Conservation (phyloP, 1,140 invertebrate genomes). For the Hydropsyche tenuis region DNA sequence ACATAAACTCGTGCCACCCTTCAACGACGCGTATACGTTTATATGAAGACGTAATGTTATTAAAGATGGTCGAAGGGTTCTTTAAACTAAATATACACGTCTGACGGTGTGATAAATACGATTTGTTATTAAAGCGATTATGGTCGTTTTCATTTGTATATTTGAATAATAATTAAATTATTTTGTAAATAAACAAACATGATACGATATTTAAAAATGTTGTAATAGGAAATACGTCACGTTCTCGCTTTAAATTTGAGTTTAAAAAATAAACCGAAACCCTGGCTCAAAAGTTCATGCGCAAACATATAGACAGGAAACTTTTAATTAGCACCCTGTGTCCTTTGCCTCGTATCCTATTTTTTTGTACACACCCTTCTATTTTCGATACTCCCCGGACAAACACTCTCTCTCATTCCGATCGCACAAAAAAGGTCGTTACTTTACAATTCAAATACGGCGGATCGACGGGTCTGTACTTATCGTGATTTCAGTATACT, state of each 20-base stretch:
- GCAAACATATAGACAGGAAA: background rate
- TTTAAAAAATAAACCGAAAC: too few species aligned
- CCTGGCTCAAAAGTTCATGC: too few species aligned
- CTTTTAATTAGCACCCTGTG: conserved; percentile 24
- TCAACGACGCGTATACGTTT: too few species aligned
- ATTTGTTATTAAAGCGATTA: too few species aligned
- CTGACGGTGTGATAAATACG: too few species aligned
- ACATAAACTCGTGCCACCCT: conserved; percentile 22
- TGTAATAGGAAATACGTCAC: too few species aligned
- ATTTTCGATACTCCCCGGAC: background rate
- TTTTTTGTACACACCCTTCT: conserved; percentile 1
- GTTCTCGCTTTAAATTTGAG: too few species aligned
- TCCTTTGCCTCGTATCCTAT: background rate
- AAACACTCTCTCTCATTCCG: background rate
- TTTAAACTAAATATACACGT: too few species aligned
- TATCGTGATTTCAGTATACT: conserved; percentile 41
- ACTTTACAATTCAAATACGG: conserved; percentile 45
- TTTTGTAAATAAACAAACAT: too few species aligned
- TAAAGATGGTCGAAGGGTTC: conserved; percentile 1
- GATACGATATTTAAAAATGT: too few species aligned
- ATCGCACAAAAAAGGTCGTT: conserved; percentile 40
- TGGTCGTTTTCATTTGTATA: too few species aligned
- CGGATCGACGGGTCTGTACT: conserved; percentile 28
- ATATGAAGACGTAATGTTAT: conserved; percentile 16
- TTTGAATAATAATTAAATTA: too few species aligned